These are phyloP conservation scores for Gnathonemus longibarbis DNA, from an alignment of 2,113 vertebrate genomes.

Conservation along the genomic window DNA sequence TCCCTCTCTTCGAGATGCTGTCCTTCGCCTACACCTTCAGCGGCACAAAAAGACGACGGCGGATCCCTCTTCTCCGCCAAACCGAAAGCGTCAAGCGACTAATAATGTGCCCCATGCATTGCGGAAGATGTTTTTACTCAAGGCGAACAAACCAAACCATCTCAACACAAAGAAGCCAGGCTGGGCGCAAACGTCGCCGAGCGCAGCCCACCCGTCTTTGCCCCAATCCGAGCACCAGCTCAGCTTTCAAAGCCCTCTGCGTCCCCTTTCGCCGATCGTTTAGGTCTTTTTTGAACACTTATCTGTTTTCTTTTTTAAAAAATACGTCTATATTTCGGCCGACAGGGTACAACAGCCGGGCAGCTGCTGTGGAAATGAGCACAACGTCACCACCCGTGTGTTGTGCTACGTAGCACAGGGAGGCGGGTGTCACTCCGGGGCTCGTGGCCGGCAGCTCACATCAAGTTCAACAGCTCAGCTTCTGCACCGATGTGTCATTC, in stretches of 20 bases:
- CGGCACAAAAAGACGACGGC: background rate
- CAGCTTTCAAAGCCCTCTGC: background rate
- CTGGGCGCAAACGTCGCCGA: constrained; percentile 20
- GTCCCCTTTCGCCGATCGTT: background rate
- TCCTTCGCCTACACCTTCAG: constrained; percentile 23
- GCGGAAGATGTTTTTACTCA: constrained; percentile 39
- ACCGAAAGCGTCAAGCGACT: constrained; percentile 13
- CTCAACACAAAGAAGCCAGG: constrained; percentile 44
- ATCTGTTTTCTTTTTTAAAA: background rate
- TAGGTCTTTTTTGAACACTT: background rate
- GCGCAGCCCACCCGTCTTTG: constrained; percentile 21
- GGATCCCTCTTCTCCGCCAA: background rate
- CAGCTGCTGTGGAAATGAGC: constrained; percentile 18
- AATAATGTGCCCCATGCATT: constrained; percentile 36
- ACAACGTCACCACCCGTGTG: constrained; percentile 20
- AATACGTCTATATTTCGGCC: constrained; percentile 21
- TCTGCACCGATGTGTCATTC: background rate
- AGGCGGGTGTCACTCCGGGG: background rate
- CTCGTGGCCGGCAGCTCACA: background rate
- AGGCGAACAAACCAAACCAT: constrained; percentile 65
- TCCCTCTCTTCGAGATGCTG: constrained; percentile 23
- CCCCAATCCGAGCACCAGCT: background rate
- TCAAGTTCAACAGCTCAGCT: background rate
- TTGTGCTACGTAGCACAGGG: background rate
- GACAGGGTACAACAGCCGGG: background rate